Base-by-base conservation (phyloP, 2,113 vertebrate species). In the Anhinga rufa region DNA sequence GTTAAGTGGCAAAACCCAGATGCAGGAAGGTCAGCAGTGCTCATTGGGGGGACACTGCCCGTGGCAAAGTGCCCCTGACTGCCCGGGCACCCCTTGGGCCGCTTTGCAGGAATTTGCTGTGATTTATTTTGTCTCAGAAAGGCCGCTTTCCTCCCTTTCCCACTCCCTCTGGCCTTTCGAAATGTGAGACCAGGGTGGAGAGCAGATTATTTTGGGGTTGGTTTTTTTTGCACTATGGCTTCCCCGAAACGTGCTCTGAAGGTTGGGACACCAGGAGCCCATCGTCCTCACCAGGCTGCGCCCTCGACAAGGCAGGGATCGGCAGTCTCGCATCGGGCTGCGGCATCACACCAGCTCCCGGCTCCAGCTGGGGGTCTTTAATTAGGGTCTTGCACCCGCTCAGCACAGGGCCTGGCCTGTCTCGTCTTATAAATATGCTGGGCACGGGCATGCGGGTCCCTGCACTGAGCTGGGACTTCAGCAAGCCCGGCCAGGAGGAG, bases 311-410 rank as follows among this genome's bases (percentile, higher is more conserved):
- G 29, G 29, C 2, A 5, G 44, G 70, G 11, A 32, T 36, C 10
- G 3, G 22, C 1, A 11, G 3, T 12, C 34, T 16, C 32, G 0
- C 12, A 1, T 21, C 0, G 10, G 25, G 42, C 36, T 34, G 51
- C 60, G 29, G 60, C 60, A 40, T 17, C 14, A 1, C n/a, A 6
- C 9, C 65, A 4, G 65, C 28, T 21, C 72, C 65, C 65, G 25
- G 60, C 25, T 25, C 36, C 9, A 11, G 26, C 22, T 4, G 64
- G 34, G 38, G 32, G 4, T 26, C 34, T 40, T 57, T 26, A 58
- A 42, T 10, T 3, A 1, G 76, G 57, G 86, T 46, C 44, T 44
- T 4, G n/a, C 40, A 26, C 29, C 38, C 38, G 0, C 83, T n/a
- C 48, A 44, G 49, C 22, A 1, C 42, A 6, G 12, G 15, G 15